These are phyloP conservation scores for Pheosia gnoma DNA, from an alignment of 2,888 invertebrate species.

Conservation along the genomic window DNA sequence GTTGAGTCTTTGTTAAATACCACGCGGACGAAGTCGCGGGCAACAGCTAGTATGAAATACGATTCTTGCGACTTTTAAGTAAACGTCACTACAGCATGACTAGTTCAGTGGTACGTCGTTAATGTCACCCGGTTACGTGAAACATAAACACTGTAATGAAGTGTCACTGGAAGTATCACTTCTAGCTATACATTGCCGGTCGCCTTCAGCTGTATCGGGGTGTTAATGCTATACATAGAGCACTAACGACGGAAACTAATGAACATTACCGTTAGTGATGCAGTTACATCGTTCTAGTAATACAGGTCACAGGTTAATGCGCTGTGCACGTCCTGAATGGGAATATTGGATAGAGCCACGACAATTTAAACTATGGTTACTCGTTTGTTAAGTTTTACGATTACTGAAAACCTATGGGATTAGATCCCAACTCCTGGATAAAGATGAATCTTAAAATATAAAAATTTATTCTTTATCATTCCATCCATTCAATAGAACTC, in stretches of 20 bases:
- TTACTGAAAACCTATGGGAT: background rate
- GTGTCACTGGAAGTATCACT: constrained; percentile 14
- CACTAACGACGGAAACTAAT: constrained; percentile 28
- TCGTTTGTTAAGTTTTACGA: constrained; percentile 22
- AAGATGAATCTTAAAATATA: too few relatives aligned
- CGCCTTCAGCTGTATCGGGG: background rate
- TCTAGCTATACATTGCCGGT: constrained; percentile 10
- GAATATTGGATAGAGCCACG: background rate
- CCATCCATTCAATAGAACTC: too few relatives aligned
- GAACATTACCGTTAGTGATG: constrained; percentile 37
- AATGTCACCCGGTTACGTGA: constrained; percentile 15
- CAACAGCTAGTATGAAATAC: too few relatives aligned
- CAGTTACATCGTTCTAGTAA: constrained; percentile 27
- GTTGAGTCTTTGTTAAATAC: too few relatives aligned
- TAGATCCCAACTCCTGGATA: too few relatives aligned
- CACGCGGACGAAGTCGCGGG: too few relatives aligned
- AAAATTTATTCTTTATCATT: too few relatives aligned
- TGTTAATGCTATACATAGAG: constrained; percentile 26
- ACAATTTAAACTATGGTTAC: background rate
- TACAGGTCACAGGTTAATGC: constrained; percentile 26
- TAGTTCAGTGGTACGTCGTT: too few relatives aligned
- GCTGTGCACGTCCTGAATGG: constrained; percentile 7
- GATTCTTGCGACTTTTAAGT: too few relatives aligned
- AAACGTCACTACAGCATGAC: too few relatives aligned
- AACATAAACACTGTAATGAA: constrained; percentile 22